These are phyloP conservation scores for Scaptomyza reducta DNA, from an alignment of 2,888 invertebrate species.

Conservation along the genomic window DNA sequence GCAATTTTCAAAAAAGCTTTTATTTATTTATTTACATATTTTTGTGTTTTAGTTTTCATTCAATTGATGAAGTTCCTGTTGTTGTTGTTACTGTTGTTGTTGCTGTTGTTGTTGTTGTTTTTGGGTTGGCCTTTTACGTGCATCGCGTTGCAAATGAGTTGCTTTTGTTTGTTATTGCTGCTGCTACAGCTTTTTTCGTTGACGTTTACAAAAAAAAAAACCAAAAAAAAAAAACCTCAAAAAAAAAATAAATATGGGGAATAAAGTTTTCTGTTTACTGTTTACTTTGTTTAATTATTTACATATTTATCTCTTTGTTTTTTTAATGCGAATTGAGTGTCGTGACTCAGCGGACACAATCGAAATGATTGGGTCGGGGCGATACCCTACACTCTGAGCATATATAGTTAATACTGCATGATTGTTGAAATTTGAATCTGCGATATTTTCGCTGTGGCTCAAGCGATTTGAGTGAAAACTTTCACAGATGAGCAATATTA, in stretches of 20 bases:
- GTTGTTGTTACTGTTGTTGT: constrained; percentile 29
- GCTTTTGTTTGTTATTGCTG: constrained; percentile 23
- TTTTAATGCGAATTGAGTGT: constrained; percentile 18
- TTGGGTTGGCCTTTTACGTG: constrained; percentile 60
- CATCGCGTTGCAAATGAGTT: constrained; percentile 59
- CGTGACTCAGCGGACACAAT: constrained; percentile 36
- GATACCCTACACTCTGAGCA: background rate
- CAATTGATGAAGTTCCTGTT: constrained; percentile 31
- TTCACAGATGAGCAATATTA: too few species aligned
- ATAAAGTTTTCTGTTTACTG: constrained; percentile 34
- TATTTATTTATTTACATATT: constrained; percentile 66
- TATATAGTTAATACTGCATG: too few species aligned
- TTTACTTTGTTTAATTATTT: constrained; percentile 61
- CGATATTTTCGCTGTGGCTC: too few species aligned
- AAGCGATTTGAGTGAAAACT: too few species aligned
- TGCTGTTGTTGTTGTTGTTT: constrained; percentile 30
- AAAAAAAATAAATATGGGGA: background rate
- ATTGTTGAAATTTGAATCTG: too few species aligned
- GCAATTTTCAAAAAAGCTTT: constrained; percentile 51
- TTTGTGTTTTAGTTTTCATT: constrained; percentile 31
- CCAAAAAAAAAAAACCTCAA: constrained; percentile 1
- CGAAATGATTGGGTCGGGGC: too few species aligned
- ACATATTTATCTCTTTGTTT: constrained; percentile 7
- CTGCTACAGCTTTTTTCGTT: constrained; percentile 48
- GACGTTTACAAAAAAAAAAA: constrained; percentile 39